Evolutionary conservation across 2,797 vertebrate species (phyloP).

Genomic region (Myiotriccus ornatus): DNA sequence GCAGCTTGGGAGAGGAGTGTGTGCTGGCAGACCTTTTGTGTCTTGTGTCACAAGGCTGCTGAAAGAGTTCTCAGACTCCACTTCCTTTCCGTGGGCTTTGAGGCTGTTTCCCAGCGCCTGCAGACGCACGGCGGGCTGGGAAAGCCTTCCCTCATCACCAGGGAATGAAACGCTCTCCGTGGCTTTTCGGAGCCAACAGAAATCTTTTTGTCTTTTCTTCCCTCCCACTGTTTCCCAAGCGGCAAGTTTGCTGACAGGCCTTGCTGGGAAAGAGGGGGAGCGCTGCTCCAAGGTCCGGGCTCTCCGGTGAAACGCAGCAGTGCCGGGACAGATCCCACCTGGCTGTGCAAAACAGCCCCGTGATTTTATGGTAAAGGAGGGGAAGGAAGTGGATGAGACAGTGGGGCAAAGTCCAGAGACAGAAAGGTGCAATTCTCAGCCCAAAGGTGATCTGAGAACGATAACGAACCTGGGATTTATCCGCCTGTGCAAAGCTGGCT

Average conservation of each 20-base stretch:
- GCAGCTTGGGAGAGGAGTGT: neutral
- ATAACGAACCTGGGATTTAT: neutral
- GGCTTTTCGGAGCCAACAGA: neutral
- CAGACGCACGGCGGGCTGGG: neutral
- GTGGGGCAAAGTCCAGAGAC: neutral
- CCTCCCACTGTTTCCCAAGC: neutral
- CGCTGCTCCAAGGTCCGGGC: neutral
- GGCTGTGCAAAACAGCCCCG: neutral
- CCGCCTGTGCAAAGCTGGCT: neutral
- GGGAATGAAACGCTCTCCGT: neutral
- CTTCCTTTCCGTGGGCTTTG: neutral
- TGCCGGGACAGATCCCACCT: neutral
- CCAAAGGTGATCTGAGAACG: neutral
- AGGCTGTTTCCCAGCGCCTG: neutral
- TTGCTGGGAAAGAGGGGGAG: neutral
- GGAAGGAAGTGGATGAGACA: neutral
- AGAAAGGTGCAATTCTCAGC: neutral
- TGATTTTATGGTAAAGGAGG: neutral
- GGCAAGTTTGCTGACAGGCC: neutral
- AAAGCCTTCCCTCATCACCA: neutral
- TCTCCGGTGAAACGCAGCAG: neutral
- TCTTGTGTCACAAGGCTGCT: neutral
- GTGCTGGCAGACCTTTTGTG: neutral
- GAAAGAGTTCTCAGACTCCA: neutral
- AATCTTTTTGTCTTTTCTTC: neutral